phyloP scores from a whole-genome alignment of 2,888 invertebrate genomes.

The Diabrotica balteata region DNA sequence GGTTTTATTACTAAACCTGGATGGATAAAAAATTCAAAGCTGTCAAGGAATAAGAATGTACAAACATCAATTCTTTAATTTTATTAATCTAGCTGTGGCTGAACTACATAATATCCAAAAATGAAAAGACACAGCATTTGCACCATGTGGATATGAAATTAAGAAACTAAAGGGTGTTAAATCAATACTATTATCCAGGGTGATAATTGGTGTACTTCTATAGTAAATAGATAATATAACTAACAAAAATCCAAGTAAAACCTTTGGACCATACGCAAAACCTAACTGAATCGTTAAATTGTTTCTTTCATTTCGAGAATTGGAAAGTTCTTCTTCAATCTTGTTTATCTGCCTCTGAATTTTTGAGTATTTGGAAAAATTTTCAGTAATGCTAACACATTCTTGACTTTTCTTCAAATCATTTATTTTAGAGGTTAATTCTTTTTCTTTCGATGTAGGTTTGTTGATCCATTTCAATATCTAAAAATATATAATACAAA shows the following conservation, averaged over 20 bases:
- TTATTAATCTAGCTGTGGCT: slow-evolving; percentile 55
- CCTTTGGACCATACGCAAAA: slow-evolving; percentile 58
- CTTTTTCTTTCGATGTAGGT: slow-evolving; percentile 61
- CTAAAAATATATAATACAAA: slow-evolving; percentile 54
- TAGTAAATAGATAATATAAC: slow-evolving; percentile 58
- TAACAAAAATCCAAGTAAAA: slow-evolving; percentile 55
- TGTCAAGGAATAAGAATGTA: background rate
- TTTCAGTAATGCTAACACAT: slow-evolving; percentile 65
- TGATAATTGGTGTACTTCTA: slow-evolving; percentile 60
- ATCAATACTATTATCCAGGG: slow-evolving; percentile 59
- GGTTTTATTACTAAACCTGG: too few relatives aligned
- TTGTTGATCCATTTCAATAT: slow-evolving; percentile 62
- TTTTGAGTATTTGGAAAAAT: slow-evolving; percentile 68
- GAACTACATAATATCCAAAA: slow-evolving; percentile 64
- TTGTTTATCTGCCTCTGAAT: slow-evolving; percentile 66
- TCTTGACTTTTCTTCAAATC: slow-evolving; percentile 63
- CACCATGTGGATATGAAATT: slow-evolving; percentile 63
- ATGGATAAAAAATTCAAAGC: background rate
- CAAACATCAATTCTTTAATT: slow-evolving; percentile 31
- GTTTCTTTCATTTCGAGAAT: slow-evolving; percentile 47
- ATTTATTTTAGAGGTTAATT: slow-evolving; percentile 58
- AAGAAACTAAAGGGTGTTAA: slow-evolving; percentile 61
- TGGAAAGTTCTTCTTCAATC: slow-evolving; percentile 62
- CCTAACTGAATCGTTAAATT: slow-evolving; percentile 44
- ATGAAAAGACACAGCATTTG: slow-evolving; percentile 63